phyloP scores from a whole-genome alignment of 1,140 invertebrate species.

The Panagrolaimus sp. region DNA sequence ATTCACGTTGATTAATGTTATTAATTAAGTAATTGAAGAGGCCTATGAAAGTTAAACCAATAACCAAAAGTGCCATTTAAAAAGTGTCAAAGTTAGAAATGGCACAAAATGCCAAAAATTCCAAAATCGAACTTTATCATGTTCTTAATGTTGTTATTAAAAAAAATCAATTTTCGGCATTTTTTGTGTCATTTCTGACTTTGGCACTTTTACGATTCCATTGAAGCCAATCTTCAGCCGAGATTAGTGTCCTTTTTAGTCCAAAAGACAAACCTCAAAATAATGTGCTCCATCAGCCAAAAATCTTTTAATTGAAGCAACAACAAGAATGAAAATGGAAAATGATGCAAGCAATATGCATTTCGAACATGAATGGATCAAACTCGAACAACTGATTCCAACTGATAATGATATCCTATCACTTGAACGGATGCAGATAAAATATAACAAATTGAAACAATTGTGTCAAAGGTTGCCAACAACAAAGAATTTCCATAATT shows the following conservation, averaged over 20 bases:
- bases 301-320: slow-evolving; percentile 47
- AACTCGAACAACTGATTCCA: slow-evolving; percentile 19
- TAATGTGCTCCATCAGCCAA: slow-evolving; percentile 40
- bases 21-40: too few species aligned
- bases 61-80: too few species aligned
- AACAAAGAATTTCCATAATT: slow-evolving; percentile 54
- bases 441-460: slow-evolving; percentile 44
- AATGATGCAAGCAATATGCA: slow-evolving; percentile 49
- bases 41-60: too few species aligned
- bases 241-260: neutral
- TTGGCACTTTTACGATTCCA: neutral
- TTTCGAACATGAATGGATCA: slow-evolving; percentile 47
- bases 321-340: slow-evolving; percentile 49
- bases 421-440: slow-evolving; percentile 46
- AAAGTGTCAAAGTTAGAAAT: too few species aligned
- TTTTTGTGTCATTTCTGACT: neutral
- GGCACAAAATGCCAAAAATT: too few species aligned
- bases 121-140: too few species aligned
- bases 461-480: slow-evolving; percentile 42
- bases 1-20: too few species aligned
- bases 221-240: neutral
- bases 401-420: slow-evolving; percentile 30
- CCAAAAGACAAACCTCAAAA: neutral
- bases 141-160: too few species aligned
- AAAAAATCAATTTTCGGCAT: too few species aligned